Percentiles rank a stretch among this genome's conserved stretches.
phyloP scores from a whole-genome alignment of 1,140 invertebrate genomes.

The Arctopsyche grandis region DNA sequence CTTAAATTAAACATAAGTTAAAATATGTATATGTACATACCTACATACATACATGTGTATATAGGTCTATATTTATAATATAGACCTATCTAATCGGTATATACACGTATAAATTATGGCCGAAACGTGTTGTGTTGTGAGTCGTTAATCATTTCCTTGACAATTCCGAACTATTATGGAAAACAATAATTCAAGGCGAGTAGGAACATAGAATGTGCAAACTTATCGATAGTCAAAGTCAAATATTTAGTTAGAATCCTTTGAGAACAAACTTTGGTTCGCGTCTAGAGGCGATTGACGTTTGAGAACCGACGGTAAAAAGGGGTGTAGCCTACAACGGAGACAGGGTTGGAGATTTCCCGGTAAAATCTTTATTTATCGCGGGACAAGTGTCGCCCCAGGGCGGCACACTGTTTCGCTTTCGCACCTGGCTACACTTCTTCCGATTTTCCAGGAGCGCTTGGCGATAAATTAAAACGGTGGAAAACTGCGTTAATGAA shows the following conservation, averaged over 20 bases:
- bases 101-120: too few relatives aligned
- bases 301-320: not conserved
- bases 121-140: not conserved
- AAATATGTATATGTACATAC: not conserved
- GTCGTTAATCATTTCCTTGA: not conserved
- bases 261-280: not conserved
- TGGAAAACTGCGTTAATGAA: slow-evolving; percentile 16
- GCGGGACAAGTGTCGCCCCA: slow-evolving; percentile 3
- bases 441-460: not conserved
- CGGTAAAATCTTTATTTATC: slow-evolving; percentile 20
- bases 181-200: not conserved
- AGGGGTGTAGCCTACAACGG: not conserved
- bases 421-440: slow-evolving; percentile 17
- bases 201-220: not conserved
- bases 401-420: not conserved
- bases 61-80: not conserved
- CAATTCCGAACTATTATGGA: not conserved
- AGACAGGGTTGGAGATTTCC: not conserved
- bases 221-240: not conserved
- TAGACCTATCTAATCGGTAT: too few relatives aligned
- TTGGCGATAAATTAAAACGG: slow-evolving; percentile 11
- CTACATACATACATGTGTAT: not conserved
- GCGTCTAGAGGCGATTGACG: too few relatives aligned
- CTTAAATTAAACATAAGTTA: too few relatives aligned
- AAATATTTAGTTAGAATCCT: slow-evolving; percentile 7